phyloP scores from a whole-genome alignment of 2,797 vertebrate species.

The Epinephelus coioides region DNA sequence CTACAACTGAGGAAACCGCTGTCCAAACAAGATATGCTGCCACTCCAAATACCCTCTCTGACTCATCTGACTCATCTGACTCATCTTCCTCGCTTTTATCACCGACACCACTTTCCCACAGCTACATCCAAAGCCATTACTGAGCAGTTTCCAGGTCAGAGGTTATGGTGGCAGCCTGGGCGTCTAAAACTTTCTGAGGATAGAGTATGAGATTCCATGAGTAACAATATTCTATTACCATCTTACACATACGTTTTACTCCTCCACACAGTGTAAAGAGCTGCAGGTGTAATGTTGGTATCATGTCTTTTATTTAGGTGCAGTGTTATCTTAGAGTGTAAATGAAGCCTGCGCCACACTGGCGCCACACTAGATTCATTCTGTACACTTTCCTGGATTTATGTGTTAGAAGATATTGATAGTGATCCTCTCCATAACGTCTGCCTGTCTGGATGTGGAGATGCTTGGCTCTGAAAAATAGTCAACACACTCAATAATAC shows the following conservation, averaged over 20 bases:
- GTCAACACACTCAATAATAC: slow-evolving; percentile 31
- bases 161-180: slow-evolving; percentile 17
- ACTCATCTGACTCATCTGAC: slow-evolving; percentile 64
- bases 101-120: slow-evolving; percentile 65
- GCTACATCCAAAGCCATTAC: slow-evolving; percentile 32
- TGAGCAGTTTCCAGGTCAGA: slow-evolving; percentile 48
- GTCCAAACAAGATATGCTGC: slow-evolving; percentile 80
- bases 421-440: slow-evolving; percentile 11
- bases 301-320: slow-evolving; percentile 9
- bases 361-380: slow-evolving; percentile 1
- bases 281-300: background rate
- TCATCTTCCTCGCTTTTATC: slow-evolving; percentile 71
- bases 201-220: slow-evolving; percentile 9
- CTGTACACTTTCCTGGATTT: slow-evolving; percentile 17
- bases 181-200: slow-evolving; percentile 7
- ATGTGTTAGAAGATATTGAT: slow-evolving; percentile 19
- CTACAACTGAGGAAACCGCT: slow-evolving; percentile 73
- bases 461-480: slow-evolving; percentile 34
- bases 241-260: background rate
- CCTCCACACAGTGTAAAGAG: too few relatives aligned
- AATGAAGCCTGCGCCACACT: background rate
- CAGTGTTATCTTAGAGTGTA: slow-evolving; percentile 7
- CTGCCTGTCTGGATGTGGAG: slow-evolving; percentile 16
- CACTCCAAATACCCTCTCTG: slow-evolving; percentile 17
- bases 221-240: background rate